Evolutionary conservation across 2,888 invertebrate species (phyloP), one percentile per base, ranked within the genome.

Genomic region (Ceramica pisi): DNA sequence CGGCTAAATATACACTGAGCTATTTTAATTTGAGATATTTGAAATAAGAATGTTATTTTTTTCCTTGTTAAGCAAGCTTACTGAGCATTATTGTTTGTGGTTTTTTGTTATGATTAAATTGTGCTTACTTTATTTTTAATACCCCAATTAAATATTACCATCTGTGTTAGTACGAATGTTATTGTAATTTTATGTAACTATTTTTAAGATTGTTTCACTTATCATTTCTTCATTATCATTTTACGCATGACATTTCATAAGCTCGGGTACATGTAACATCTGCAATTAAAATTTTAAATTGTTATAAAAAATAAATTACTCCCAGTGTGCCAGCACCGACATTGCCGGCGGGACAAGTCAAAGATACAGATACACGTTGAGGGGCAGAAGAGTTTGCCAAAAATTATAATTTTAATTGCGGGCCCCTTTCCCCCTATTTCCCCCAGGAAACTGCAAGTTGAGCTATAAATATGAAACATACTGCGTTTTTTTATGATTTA

Each of bases 371-470:
- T 93, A 94, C 89, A 92, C 90, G 90, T 86, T 79, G 86, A 90
- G 87, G 91, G 94, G 91, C 87, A 92, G 92, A 90, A 92, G 90
- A 93, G 94, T 95, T 95, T 95, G 95, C 95, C 95, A 94, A 96
- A 96, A 96, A 96, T 95, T 95, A 95, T 95, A 95, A 95, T 95
- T 95, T 95, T 95, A 95, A 95, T 95, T 95, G 95, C 94, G 88
- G 84, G 70, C 88, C 89, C 90, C 84, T 80, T 85, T 87, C 78
- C 86, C 90, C 89, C 90, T 85, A 56, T 76, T 89, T 87, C 87
- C 89, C 90, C 89, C 87, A 83, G 87, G 86, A 85, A 86, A 85
- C 87, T 83, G 84, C 78, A 79, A 82, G 76, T 78, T 85, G 86
- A 86, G 81, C 86, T 83, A 89, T 90, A 90, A 89, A 91, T 91